Base-by-base conservation (phyloP, 2,113 vertebrate genomes). In the Coturnix japonica region DNA sequence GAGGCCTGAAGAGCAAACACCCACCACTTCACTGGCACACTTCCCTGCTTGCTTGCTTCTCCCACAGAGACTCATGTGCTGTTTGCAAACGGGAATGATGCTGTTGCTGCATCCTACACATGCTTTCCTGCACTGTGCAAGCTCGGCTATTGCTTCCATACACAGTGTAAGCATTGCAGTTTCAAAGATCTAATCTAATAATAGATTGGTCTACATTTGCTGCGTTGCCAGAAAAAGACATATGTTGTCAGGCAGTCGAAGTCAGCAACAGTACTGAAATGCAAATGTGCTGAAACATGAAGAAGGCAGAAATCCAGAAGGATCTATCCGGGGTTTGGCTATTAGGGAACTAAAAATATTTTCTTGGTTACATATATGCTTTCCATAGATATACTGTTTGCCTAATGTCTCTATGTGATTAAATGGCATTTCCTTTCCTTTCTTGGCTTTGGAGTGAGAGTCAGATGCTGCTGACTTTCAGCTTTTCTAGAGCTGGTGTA, bases 161-260 rank as follows among this genome's bases (percentile, higher is more conserved):
- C 51, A 13, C 54, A 64, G 67, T 1, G 72, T 82, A 63, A 76
- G 87, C 89, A 64, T 43, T 85, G 46, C 87, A 23, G 43, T 91
- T 94, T 74, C 60, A 65, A 20, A 85, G 81, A 89, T 74, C 56
- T 87, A 10, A 85, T 94, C 95, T 94, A 94, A 95, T 91, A 83
- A 95, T 95, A 96, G 89, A 80, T 72, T 91, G 92, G 85, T 91
- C 95, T 93, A 89, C 84, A 91, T 96, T 94, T 91, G 79, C 89
- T 72, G 51, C 2, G 10, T 44, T 96, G 93, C 95, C 95, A 95
- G 96, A 91, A 94, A 87, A 95, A 97, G 95, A 91, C 93, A 94
- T 93, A 96, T 95, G 94, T 94, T 96, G 94, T 94, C 91, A 95
- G 91, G 93, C 93, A 94, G 90, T 94, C 5, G 4, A 91, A 95